Evolutionary conservation across 2,113 vertebrate genomes (phyloP), one percentile per base, ranked within the genome.

Genomic region (Dicentrarchus labrax): DNA sequence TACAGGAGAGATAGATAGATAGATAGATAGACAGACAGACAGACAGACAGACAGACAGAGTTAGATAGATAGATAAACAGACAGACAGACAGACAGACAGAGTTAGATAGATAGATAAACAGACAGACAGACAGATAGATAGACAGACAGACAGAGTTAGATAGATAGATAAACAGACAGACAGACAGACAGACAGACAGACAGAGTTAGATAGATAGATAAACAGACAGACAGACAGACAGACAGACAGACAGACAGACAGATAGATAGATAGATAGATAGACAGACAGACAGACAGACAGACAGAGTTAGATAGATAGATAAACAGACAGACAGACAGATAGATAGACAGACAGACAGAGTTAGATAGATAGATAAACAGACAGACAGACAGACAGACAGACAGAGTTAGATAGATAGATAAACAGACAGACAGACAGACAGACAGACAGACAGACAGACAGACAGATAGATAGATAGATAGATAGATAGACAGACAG

Each of bases 151-250:
- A 53, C n/a, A n/a, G n/a, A n/a, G n/a, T n/a, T 61, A 21, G 15
- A 39, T 73, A 60, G 57, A 39, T 59, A 56, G 53, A 43, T 64
- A 10, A 19, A 50, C 41, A 16, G 41, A n/a, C 22, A 57, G 0
- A 53, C n/a, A n/a, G n/a, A n/a, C n/a, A n/a, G n/a, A n/a, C n/a
- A n/a, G n/a, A n/a, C n/a, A n/a, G n/a, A n/a, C n/a, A n/a, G n/a
- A n/a, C n/a, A n/a, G n/a, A n/a, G n/a, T n/a, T 61, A 21, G 15
- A 39, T 73, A 60, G 57, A 39, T 59, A 56, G 53, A 43, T 64
- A n/a, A n/a, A n/a, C n/a, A n/a, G n/a, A n/a, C n/a, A n/a, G n/a
- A n/a, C n/a, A n/a, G n/a, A n/a, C n/a, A n/a, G n/a, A n/a, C n/a
- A n/a, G n/a, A n/a, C n/a, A n/a, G n/a, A n/a, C n/a, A 10, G 24